Base-by-base conservation (phyloP, 2,888 invertebrate genomes). In the Rosalia funebris region DNA sequence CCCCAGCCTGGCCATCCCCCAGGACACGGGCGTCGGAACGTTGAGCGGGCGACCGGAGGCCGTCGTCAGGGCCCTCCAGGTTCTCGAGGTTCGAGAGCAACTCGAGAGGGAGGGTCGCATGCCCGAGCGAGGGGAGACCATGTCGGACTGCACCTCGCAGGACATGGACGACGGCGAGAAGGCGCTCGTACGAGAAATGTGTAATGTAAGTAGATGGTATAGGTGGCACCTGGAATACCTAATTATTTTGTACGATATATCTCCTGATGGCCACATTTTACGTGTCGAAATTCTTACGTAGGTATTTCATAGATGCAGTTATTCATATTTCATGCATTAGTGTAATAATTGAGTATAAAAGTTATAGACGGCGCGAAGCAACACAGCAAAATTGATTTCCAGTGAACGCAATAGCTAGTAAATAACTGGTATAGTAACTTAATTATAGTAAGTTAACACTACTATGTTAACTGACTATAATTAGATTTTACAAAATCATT, bases 101-200 rank as follows among this genome's bases (percentile, higher is more conserved):
- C 92, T 75, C 84, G 95, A 65, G 93, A 94, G 81, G 85, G 91
- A 68, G 89, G 79, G 71, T 63, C 66, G 74, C 60, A 46, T 72
- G 65, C 65, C 67, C 45, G 64, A 74, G 60, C 55, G 66, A 7
- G 60, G 59, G 1, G 79, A 80, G 57, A 76, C 71, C 47, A 67
- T 75, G 58, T 68, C 75, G 0, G 78, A 79, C 19, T 70, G 71
- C n/a, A 65, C 71, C 12, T 84, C 85, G 1, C 86, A 88, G 65
- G 91, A 88, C 78, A 87, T 88, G 85, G 91, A 93, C 75, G 91
- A 95, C 71, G 93, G 93, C 11, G 96, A 96, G 80, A 95, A 95
- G 79, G 96, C 96, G 2, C 85, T 96, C 55, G 93, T 96, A 46
- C 86, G 95, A 73, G 96, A 96, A 84, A 96, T 96, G 96, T 96